Base-by-base conservation (phyloP, 2,888 invertebrate genomes). In the Dynastes maya region DNA sequence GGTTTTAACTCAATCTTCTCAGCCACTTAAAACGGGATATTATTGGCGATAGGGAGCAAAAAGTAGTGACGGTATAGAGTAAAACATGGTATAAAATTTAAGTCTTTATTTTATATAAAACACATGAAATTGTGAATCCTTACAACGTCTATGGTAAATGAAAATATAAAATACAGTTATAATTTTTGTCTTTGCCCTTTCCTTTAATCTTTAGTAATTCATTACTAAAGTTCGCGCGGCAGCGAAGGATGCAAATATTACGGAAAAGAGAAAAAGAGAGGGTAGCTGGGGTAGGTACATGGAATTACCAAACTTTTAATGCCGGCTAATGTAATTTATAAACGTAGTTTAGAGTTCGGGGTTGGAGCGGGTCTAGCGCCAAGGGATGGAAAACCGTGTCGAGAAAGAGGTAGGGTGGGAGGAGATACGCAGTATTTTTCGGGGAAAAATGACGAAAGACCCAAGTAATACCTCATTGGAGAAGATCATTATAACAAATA, bases 61-160 rank as follows among this genome's bases (percentile, higher is more conserved):
- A 45, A 27, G 6, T 11, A 61, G 5, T 11, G 16, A 2, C 8
- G 49, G 45, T 8, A 27, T 11, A 40, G 61, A 61, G 58, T 61
- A 72, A 72, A 72, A 72, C 61, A 3, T 3, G 8, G 9, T 22
- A 49, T 27, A 51, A 74, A 77, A 77, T 79, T 74, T 77, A 65
- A 77, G 64, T 79, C 49, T 79, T 79, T 72, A 72, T 79, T 77
- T 79, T 79, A 76, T 79, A 79, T 70, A 79, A 79, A 79, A 79
- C 79, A 79, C 79, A 79, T 79, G 77, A 72, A 79, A 77, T 79
- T 64, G 79, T 79, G 79, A 79, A 77, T 77, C 58, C 45, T 79
- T 77, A 67, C 65, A 79, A 79, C 72, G 74, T 72, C 72, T 79
- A 79, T 77, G 32, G 65, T 72, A 72, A 72, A 72, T 40, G 16